Base-by-base conservation (phyloP, 2,888 invertebrate species). In the Pseudanteris insignis region DNA sequence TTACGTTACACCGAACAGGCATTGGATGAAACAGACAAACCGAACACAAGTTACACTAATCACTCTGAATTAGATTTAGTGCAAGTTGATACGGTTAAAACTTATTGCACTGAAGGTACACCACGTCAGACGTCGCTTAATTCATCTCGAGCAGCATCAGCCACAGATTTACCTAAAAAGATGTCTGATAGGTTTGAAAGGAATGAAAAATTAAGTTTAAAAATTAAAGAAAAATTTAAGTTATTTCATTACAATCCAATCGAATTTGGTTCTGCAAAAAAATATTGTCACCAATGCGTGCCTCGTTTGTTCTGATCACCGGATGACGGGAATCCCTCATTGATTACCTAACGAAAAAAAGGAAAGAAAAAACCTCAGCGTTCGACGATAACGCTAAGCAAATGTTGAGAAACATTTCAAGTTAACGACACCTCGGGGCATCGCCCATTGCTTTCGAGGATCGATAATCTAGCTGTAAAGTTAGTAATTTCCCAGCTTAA, bases 91-190 rank as follows among this genome's bases (percentile, higher is more conserved):
- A 90, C 92, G 0, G 85, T 94, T 4, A 91, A 91, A 77, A 94
- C 92, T 53, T 95, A 94, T 78, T 93, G 90, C 72, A 94, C 94
- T 0, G 95, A 96, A 81, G 94, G 90, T 9, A 94, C 95, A 0
- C 91, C 91, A 0, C 87, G 89, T 70, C 88, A 88, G 72, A 88
- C 88, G 2, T 75, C 77, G 0, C 44, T 76, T 9, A 74, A 71
- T 69, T 91, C 94, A 73, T 94, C 94, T 0, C 91, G 91, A 18
- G 92, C 94, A 0, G 91, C 93, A 0, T 94, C 93, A 0, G 88
- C 94, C 80, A 91, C 90, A 0, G 95, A 96, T 80, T 82, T 96
- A 21, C 83, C 89, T 12, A 64, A 61, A 9, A 63, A 57, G 62
- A 43, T 46, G 38, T 29, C 65, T 26, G 53, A 53, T 6, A 46